Percentiles rank a stretch among this genome's conserved stretches.
Evolutionary conservation across 2,113 vertebrate species (phyloP).

Genomic region (Ochotona princeps): DNA sequence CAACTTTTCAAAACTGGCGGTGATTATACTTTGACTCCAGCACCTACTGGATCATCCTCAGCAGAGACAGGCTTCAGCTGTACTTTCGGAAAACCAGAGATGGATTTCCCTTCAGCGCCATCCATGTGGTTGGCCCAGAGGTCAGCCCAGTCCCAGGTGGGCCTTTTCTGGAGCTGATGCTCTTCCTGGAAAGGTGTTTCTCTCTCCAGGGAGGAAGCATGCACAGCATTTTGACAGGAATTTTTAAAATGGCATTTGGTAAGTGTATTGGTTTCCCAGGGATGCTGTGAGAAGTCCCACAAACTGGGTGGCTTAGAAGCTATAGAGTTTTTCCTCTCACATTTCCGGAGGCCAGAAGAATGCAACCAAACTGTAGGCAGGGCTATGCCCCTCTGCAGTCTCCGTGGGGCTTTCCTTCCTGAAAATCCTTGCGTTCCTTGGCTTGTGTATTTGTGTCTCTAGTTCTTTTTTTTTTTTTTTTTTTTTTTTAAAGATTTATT

Average conservation of each 20-base stretch:
- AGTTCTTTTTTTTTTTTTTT: too few species aligned
- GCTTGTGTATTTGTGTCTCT: neutral
- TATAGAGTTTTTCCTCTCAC: neutral
- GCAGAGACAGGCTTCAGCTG: constrained; percentile 37
- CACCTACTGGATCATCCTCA: neutral
- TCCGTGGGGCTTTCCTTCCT: neutral
- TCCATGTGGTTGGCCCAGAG: neutral
- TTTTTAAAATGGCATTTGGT: constrained; percentile 20
- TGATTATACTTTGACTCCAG: constrained; percentile 19
- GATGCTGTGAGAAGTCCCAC: neutral
- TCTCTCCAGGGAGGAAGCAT: neutral
- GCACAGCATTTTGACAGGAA: neutral
- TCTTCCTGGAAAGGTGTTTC: neutral
- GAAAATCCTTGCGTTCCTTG: neutral
- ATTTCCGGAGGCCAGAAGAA: neutral
- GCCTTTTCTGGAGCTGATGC: neutral
- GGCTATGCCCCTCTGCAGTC: neutral
- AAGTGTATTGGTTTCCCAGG: neutral
- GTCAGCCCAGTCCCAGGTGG: neutral
- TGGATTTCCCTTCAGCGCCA: neutral
- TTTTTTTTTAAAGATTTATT: too few species aligned
- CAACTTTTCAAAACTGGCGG: constrained; percentile 7
- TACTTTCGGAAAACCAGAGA: constrained; percentile 34
- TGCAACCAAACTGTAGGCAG: neutral
- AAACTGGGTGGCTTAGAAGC: neutral